Evolutionary conservation across 1,140 invertebrate species (phyloP), one percentile per base, ranked within the genome.

Genomic region (Neoseiulus cucumeris): DNA sequence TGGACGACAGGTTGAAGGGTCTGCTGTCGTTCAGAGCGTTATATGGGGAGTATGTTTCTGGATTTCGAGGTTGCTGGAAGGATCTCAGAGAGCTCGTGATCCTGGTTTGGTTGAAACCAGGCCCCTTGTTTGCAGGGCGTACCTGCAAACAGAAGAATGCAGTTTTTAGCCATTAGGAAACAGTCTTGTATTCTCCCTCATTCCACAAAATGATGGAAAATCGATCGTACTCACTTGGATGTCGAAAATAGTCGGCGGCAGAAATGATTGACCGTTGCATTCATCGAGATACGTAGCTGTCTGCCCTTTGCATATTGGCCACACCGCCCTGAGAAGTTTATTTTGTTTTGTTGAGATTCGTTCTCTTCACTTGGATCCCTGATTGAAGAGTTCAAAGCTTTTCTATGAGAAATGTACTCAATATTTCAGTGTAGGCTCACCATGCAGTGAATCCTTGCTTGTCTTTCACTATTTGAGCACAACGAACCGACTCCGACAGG

Each of bases 381-480:
- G 28, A 47, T 22, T 28, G 18, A 6, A 47, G 14, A 44, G n/a
- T 12, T 12, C 12, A 44, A 44, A 44, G n/a, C 12, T 47, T 47
- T 47, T 47, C 18, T 14, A 14, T 6, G 4, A 47, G 18, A 22
- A 47, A 47, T 28, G 45, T 4, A 22, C 4, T 44, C n/a, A n/a
- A 12, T 44, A 12, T 44, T 44, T n/a, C 12, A 47, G 4, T 59
- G 14, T 20, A 14, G 22, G 9, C 51, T 59, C 33, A 59, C 51
- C 51, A 59, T 1, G 51, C 51, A 33, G 51, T 59, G 22, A 59
- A 59, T 59, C 51, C 51, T 25, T 59, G 51, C 9, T 59, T 59
- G 51, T 59, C 51, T 20, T 25, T 59, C n/a, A 59, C 51, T 12
- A 59, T 59, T 33, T 59, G 51, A 20, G 51, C 51, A 25, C 51